Evolutionary conservation across 2,113 vertebrate species (phyloP).

Genomic region (Erinaceus europaeus): DNA sequence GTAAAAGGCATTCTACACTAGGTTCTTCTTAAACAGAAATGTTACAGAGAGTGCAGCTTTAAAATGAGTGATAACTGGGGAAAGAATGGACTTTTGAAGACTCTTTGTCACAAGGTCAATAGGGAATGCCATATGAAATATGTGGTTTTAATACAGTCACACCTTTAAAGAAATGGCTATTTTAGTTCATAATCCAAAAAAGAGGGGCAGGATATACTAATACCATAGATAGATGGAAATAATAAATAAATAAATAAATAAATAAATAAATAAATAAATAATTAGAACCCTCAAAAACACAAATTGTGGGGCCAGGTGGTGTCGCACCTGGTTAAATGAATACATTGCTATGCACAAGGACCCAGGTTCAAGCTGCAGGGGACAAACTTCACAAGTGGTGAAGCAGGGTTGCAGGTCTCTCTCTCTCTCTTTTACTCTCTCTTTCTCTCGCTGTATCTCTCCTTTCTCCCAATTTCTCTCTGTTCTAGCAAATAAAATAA

Average conservation of each 20-base stretch:
- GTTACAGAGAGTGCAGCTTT: not conserved
- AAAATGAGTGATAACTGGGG: not conserved
- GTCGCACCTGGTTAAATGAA: no score
- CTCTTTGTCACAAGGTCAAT: not conserved
- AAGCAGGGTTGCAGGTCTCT: no score
- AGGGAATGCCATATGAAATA: not conserved
- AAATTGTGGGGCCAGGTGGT: not conserved
- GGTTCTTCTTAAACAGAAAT: conserved; percentile 4
- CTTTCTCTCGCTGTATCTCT: no score
- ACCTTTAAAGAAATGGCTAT: not conserved
- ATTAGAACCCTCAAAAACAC: not conserved
- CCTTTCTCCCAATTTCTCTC: no score
- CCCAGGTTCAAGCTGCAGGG: no score
- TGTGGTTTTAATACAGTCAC: not conserved
- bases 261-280: no score
- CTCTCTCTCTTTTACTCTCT: no score
- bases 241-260: no score
- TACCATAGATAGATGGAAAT: no score
- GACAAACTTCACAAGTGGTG: no score
- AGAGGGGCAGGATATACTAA: not conserved
- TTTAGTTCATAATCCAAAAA: not conserved
- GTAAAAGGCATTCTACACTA: not conserved
- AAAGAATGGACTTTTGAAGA: not conserved
- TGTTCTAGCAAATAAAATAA: no score
- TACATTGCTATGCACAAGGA: no score